Evolutionary conservation across 92 coral and sea anemone genomes (phyloP), one percentile per base, ranked within the genome.

Genomic region (Micromussa lordhowensis): DNA sequence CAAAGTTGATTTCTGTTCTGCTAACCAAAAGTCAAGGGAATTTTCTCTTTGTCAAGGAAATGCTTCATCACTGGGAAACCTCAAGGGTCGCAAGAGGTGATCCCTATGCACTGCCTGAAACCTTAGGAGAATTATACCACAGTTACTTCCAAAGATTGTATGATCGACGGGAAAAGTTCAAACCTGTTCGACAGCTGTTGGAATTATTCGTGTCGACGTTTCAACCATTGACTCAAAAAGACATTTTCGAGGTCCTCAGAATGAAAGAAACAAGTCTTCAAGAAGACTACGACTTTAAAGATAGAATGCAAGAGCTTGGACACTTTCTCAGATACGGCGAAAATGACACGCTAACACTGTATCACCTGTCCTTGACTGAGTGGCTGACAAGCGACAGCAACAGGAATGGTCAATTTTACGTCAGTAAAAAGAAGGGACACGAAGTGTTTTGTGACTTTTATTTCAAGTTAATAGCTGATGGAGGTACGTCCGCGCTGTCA

Each of bases 321-420:
- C 89, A 86, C 51, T 88, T 91, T 57, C 63, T 91, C 71, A 81
- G 91, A 34, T 82, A 68, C 30, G 93, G 91, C 19, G 74, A 57
- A 28, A 80, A 91, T 74, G 90, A 84, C 70, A 83, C 94, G 11
- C 80, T 91, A 22, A 88, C 88, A 17, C 77, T 91, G 28, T 91
- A 88, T 80, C 94, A 88, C 44, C 35, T 68, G 68, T 86, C 89
- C 3, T 66, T 78, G 68, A 79, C 71, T 22, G 97, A 94, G 34
- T 94, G 98, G 98, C 86, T 95, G 32, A 89, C 88, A n/a, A 81
- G 88, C 30, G 89, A 93, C 35, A 90, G 85, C 26, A 83, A 69
- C 36, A 55, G 61, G 30, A 35, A 88, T 68, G 75, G 57, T 6
- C 78, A 44, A 29, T 86, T 88, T 70, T 84, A 73, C 79, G 69